Conservation (phyloP, 2,797 vertebrate genomes). For the Sebastiscus albofasciatus region DNA sequence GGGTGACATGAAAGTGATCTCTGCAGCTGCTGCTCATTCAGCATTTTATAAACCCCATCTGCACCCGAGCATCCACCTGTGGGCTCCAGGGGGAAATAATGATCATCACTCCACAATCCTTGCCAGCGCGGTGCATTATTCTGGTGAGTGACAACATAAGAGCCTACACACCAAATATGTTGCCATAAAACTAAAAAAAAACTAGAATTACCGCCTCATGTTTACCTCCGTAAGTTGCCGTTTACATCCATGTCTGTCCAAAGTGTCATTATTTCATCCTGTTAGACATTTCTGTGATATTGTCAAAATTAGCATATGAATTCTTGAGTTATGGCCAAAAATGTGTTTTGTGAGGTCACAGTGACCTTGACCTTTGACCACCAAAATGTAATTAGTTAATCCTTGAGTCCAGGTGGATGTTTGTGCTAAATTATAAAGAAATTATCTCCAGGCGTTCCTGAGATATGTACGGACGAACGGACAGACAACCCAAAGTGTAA, state of each 20-base stretch:
- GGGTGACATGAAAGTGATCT: neutral
- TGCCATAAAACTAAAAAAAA: too few relatives aligned
- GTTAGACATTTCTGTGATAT: neutral
- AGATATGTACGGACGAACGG: too few relatives aligned
- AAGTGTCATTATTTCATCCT: neutral
- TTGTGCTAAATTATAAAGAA: too few relatives aligned
- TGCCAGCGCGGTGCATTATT: neutral
- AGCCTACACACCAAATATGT: neutral
- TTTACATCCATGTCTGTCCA: neutral
- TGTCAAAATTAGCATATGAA: neutral
- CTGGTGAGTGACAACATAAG: neutral
- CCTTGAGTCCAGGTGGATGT: too few relatives aligned
- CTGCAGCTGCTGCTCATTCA: neutral
- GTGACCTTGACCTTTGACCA: too few relatives aligned
- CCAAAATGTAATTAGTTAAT: too few relatives aligned
- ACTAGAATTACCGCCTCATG: accelerated
- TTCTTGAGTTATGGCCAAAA: too few relatives aligned
- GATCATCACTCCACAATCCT: neutral
- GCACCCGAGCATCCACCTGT: neutral
- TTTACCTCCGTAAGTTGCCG: too few relatives aligned
- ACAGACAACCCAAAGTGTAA: too few relatives aligned
- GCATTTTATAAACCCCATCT: neutral
- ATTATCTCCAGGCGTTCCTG: too few relatives aligned
- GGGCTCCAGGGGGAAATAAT: neutral
- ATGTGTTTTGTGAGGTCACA: too few relatives aligned